A percentile compares a stretch with the other conserved stretches of the same genome.
Conservation (phyloP, 2,797 vertebrate genomes). For the Eleutherodactylus coqui region DNA sequence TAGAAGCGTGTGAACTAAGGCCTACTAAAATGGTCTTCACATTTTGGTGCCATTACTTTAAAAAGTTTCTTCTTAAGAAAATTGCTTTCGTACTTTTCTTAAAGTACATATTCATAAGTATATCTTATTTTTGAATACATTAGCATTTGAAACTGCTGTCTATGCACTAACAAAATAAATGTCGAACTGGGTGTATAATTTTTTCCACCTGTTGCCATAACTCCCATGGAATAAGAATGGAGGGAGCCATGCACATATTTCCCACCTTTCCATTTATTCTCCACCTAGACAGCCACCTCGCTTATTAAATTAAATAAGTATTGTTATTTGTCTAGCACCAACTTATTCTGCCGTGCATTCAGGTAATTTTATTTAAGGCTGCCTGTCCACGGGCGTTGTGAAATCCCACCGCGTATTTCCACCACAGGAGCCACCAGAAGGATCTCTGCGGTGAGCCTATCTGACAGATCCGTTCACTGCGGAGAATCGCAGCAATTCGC, state of each 20-base stretch:
- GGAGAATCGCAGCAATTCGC: too few species aligned
- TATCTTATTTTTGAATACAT: not conserved
- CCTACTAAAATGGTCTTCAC: not conserved
- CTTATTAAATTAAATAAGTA: too few species aligned
- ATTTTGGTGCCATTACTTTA: slow-evolving; percentile 8
- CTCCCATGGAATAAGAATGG: not conserved
- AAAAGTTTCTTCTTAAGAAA: not conserved
- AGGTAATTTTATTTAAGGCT: too few species aligned
- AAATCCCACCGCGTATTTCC: too few species aligned
- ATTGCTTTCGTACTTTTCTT: not conserved
- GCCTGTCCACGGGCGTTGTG: too few species aligned
- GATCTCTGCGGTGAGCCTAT: too few species aligned
- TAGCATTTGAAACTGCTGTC: not conserved
- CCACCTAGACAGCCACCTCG: not conserved
- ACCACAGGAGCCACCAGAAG: too few species aligned
- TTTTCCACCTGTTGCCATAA: not conserved
- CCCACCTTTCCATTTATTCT: not conserved
- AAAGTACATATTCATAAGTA: not conserved
- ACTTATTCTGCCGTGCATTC: too few species aligned
- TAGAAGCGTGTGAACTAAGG: not conserved
- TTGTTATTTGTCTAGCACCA: too few species aligned
- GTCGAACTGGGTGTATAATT: too few species aligned
- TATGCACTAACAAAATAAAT: not conserved
- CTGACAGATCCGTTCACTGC: too few species aligned
- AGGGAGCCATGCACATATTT: not conserved